Evolutionary conservation across 2,888 invertebrate species (phyloP), one percentile per base, ranked within the genome.

Genomic region (Caenorhabditis japonica): DNA sequence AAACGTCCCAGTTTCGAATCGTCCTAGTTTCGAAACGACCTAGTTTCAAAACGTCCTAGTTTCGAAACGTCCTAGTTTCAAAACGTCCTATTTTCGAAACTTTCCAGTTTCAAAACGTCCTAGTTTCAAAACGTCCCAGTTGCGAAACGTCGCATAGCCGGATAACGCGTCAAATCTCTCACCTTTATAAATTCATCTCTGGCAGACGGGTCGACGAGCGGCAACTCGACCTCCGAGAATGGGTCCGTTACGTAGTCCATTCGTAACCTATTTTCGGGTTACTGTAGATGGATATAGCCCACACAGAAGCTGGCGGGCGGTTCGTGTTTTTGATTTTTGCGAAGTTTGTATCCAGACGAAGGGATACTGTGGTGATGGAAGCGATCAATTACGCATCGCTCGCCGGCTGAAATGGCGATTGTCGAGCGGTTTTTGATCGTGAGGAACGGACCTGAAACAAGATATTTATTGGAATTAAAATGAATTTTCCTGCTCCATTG

Each of bases 231-330:
- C 47, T 64, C 64, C 49, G 64, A 64, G 55, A 41, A 64, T 38
- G 64, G 49, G 62, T 61, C 61, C 61, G 43, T 52, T 43, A 64
- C 55, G 55, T 30, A 5, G 5, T 53, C 58, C 68, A 53, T 53
- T 55, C 69, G 69, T 69, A 69, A 69, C 69, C 69, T 69, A 55
- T 34, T 60, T 69, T 69, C 69, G 69, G 69, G 69, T 69, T 69
- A 69, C 69, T 69, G 53, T 60, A 10, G 52, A 15, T 36, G 23
- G 10, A 51, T 53, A 34, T 53, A 36, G 33, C n/a, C n/a, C n/a
- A n/a, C n/a, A n/a, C n/a, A n/a, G n/a, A n/a, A n/a, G n/a, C n/a
- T n/a, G n/a, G n/a, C n/a, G n/a, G n/a, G n/a, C n/a, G n/a, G n/a
- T n/a, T n/a, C 10, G 30, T 30, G 30, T 30, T 30, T 5, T 30